phyloP scores from a whole-genome alignment of 2,797 vertebrate species.

The Miichthys miiuy region DNA sequence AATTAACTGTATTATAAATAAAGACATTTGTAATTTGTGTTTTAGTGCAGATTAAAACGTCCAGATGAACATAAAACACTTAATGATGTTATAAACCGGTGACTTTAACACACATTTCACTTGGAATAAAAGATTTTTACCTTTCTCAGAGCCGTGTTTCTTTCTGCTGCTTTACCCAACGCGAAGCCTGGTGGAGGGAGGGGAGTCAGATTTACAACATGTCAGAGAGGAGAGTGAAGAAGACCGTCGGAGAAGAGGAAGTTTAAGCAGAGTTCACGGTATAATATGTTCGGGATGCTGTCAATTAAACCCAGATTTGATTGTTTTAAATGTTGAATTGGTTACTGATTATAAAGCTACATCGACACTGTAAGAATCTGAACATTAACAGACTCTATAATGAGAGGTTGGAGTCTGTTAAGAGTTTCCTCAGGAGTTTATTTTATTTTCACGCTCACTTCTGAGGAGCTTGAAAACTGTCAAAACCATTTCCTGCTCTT shows the following conservation, averaged over 20 bases:
- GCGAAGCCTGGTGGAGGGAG: constrained; percentile 89
- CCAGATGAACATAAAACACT: too few species aligned
- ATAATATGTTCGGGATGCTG: background rate
- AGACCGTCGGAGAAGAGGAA: background rate
- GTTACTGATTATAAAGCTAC: background rate
- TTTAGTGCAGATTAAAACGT: background rate
- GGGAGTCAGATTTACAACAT: background rate
- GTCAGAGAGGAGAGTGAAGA: background rate
- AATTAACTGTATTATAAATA: background rate
- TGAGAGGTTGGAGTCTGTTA: background rate
- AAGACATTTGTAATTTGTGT: background rate
- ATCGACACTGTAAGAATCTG: background rate
- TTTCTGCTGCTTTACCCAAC: constrained; percentile 91
- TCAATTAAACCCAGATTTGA: background rate
- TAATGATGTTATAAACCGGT: background rate
- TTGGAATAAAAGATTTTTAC: constrained; percentile 53
- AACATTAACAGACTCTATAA: background rate
- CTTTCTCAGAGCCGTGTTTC: constrained; percentile 91
- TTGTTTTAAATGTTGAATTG: constrained; percentile 3
- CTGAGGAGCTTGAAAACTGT: constrained; percentile 19
- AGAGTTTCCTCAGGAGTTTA: constrained; percentile 9
- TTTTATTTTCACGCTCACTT: background rate
- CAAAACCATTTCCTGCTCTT: constrained; percentile 3
- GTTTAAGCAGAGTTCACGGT: background rate
- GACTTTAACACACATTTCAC: background rate